Evolutionary conservation across 2,888 invertebrate species (phyloP), one percentile per base, ranked within the genome.

Genomic region (Spialia ferax): DNA sequence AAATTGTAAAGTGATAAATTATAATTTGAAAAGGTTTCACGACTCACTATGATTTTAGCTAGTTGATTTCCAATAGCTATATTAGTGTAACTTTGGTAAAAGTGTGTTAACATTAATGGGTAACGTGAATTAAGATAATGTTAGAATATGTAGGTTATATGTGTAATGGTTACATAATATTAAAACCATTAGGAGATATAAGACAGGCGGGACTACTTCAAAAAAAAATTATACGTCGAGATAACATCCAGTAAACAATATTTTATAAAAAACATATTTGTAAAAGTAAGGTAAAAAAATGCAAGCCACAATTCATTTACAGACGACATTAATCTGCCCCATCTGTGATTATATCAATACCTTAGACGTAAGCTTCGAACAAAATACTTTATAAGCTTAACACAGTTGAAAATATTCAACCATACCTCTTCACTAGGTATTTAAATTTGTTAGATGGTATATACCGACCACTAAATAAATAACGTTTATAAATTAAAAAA

Each of bases 21-120:
- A 23, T n/a, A 18, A 18, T 1, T 18, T 18, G 11, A 4, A 50
- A 22, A 22, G 50, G n/a, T 45, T 57, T 26, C 59, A 59, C 13
- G 45, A 63, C 55, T 63, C 55, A 22, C 32, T 56, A 26, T 13
- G 20, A 11, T 15, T 20, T 45, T 29, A 2, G 26, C 11, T 5
- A 20, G n/a, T 35, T 62, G n/a, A 18, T 63, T 29, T 63, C 13
- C 13, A 55, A 55, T 55, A 56, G 55, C 26, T 32, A 54, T 20
- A 42, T n/a, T n/a, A n/a, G 20, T 63, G 32, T 50, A 50, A 63
- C 85, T 86, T 84, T 86, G 86, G 85, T 85, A 82, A 71, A 50
- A 68, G 52, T 67, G 69, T 56, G 73, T 48, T 50, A 45, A 54
- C 50, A 63, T 63, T 56, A 15, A 15, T 35, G 48, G 59, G 54